phyloP scores from a whole-genome alignment of 1,140 invertebrate species.

The Drosophila albomicans region DNA sequence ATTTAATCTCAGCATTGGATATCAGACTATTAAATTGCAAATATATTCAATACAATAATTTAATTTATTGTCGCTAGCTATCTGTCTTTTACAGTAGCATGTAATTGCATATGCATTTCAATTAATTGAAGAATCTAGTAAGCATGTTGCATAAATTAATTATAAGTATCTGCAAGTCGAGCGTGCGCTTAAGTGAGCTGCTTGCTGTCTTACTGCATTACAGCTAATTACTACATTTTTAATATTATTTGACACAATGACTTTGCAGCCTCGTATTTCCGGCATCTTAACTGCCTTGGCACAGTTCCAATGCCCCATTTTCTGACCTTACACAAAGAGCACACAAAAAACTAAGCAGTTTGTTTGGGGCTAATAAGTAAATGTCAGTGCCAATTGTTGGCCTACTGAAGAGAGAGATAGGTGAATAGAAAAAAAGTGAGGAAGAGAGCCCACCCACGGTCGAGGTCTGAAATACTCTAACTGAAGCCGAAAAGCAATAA shows the following conservation, averaged over 20 bases:
- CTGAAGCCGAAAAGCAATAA: too few relatives aligned
- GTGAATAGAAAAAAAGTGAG: neutral
- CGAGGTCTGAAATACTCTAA: neutral
- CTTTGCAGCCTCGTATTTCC: neutral
- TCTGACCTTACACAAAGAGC: neutral
- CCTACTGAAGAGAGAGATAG: neutral
- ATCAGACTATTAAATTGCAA: neutral
- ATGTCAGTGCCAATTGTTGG: slow-evolving; percentile 14
- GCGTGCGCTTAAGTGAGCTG: too few relatives aligned
- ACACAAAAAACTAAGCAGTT: neutral
- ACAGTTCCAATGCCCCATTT: neutral
- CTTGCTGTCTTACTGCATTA: neutral
- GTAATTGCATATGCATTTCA: neutral
- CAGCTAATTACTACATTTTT: neutral
- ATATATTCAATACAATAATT: neutral
- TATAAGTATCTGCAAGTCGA: neutral
- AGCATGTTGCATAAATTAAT: neutral
- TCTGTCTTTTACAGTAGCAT: neutral
- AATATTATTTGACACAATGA: neutral
- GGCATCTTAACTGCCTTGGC: neutral
- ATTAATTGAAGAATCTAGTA: neutral
- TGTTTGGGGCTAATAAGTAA: neutral
- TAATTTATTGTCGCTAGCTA: neutral
- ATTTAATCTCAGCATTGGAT: neutral
- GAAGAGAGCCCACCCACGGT: neutral